Evolutionary conservation across 2,797 vertebrate genomes (phyloP), one percentile per base, ranked within the genome.

Genomic region (Enteromius radiatus): DNA sequence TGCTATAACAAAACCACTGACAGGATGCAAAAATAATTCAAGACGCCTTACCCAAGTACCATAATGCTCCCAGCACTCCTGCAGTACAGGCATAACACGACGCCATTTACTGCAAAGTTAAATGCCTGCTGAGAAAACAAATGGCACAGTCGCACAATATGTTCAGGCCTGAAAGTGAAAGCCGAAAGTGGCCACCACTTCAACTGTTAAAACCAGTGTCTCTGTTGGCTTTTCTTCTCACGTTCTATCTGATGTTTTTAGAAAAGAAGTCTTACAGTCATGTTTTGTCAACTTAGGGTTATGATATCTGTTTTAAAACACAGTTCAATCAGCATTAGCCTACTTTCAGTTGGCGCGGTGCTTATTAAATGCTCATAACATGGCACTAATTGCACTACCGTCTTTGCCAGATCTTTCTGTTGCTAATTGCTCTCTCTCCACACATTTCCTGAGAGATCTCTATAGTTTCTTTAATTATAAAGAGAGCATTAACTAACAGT

Each of bases 121-220:
- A 84, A 84, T 28, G 79, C 81, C 77, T 80, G 71, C 81, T 80
- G 81, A 65, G 81, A 76, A 69, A 75, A 76, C 70, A 69, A 86
- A 78, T 85, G 84, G 69, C 74, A 54, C 80, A 52, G 69, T 63
- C 23, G 76, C 49, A 79, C 76, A 80, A 80, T 70, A 80, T 56
- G 64, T 78, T 65, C 73, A 63, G 41, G 36, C 33, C 70, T 14
- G n/a, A n/a, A n/a, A n/a, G n/a, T n/a, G n/a, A n/a, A n/a, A n/a
- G n/a, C n/a, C n/a, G n/a, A n/a, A n/a, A n/a, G n/a, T n/a, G n/a
- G n/a, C n/a, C n/a, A 23, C 43, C 23, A 41, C 74, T 75, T 74
- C 19, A 67, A 33, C 54, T 47, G 26, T 41, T 61, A 69, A 41
- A 63, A 43, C 23, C 59, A 74, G 52, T 2, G 12, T 45, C 61